Evolutionary conservation across 2,797 vertebrate species (phyloP).

Genomic region (Gadopsis marmoratus): DNA sequence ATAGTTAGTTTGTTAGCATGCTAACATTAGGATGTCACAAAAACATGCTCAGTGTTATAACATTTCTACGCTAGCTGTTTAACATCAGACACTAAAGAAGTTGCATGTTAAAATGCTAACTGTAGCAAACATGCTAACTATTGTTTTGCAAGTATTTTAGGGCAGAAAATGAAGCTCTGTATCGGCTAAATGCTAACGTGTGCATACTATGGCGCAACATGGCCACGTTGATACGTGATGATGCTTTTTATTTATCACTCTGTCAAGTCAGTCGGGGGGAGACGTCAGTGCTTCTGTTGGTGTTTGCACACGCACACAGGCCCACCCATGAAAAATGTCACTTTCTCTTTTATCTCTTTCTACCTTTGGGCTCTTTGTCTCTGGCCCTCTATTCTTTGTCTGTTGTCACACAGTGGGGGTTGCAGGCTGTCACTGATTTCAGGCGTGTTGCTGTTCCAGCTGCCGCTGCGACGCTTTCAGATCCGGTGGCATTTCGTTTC

Average conservation of each 20-base stretch:
- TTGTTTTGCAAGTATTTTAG: no score
- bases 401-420: conserved; percentile 24
- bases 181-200: no score
- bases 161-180: no score
- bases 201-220: no score
- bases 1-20: no score
- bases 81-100: no score
- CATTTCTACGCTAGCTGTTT: no score
- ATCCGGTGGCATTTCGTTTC: conserved; percentile 20
- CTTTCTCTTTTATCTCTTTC: conserved; percentile 40
- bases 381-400: conserved; percentile 29
- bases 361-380: conserved; percentile 56
- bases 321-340: conserved; percentile 23
- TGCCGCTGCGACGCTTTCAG: conserved; percentile 27
- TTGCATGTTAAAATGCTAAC: no score
- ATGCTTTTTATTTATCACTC: conserved; percentile 12
- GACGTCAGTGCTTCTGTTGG: conserved; percentile 17
- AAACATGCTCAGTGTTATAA: no score
- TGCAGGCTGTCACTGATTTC: conserved; percentile 47
- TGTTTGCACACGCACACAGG: not conserved
- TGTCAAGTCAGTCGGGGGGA: not conserved
- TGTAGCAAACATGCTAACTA: no score
- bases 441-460: conserved; percentile 39
- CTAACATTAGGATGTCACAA: no score
- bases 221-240: not conserved